These are phyloP conservation scores for Drepanosiphum platanoidis DNA, from an alignment of 2,888 invertebrate genomes.

Conservation along the genomic window DNA sequence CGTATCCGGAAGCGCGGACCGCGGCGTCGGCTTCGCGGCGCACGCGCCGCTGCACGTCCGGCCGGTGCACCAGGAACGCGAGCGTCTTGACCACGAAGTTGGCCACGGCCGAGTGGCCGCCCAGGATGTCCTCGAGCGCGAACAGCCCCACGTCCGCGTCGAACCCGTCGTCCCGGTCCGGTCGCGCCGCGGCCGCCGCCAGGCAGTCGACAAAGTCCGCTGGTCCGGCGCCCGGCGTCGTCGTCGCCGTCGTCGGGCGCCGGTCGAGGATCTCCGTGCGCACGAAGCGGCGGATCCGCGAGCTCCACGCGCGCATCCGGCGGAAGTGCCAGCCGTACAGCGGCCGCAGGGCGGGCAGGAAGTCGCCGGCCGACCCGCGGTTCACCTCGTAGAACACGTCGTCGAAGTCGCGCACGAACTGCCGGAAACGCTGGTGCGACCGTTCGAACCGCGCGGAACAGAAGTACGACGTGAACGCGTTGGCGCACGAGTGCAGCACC, in stretches of 20 bases:
- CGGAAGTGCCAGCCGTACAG: constrained; percentile 70
- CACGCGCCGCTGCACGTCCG: constrained; percentile 70
- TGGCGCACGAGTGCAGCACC: constrained; percentile 71
- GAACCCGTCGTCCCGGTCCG: constrained; percentile 66
- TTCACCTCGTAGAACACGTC: constrained; percentile 76
- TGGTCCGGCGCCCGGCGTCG: constrained; percentile 65
- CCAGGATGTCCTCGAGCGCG: constrained; percentile 70
- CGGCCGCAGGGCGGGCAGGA: constrained; percentile 73
- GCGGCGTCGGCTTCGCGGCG: constrained; percentile 71
- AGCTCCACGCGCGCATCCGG: constrained; percentile 70
- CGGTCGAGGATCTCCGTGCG: constrained; percentile 69
- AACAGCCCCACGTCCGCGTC: constrained; percentile 71
- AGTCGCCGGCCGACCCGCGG: constrained; percentile 76
- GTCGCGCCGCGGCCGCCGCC: constrained; percentile 70
- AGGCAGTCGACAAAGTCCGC: constrained; percentile 73
- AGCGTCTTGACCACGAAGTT: constrained; percentile 73
- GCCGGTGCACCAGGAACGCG: constrained; percentile 71
- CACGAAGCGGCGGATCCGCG: constrained; percentile 71
- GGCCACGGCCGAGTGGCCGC: constrained; percentile 75
- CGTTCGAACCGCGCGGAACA: constrained; percentile 70
- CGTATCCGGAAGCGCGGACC: constrained; percentile 66
- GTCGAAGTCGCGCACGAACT: constrained; percentile 72
- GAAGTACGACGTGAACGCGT: constrained; percentile 74
- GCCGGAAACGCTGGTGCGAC: constrained; percentile 68
- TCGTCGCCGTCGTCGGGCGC: constrained; percentile 68